Conservation (phyloP, 2,888 invertebrate species). For the Philhelius pedissequus region DNA sequence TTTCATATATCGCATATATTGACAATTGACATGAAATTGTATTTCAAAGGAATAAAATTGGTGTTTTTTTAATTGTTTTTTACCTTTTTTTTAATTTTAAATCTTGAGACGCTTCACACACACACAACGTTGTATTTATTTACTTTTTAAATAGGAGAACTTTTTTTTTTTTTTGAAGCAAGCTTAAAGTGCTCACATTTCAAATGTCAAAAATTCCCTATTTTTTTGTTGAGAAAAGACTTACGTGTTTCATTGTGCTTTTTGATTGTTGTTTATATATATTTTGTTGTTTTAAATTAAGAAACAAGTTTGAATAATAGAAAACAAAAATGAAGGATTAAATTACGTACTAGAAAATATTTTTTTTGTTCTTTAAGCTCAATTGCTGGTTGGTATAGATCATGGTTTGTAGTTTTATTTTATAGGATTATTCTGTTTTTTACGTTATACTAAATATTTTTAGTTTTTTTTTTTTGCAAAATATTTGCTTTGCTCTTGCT, state of each 20-base stretch:
- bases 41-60: slow-evolving; percentile 23
- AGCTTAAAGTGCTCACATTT: neutral
- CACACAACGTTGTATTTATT: neutral
- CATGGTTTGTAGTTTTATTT: slow-evolving; percentile 18
- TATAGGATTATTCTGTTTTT: slow-evolving; percentile 1
- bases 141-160: neutral
- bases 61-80: slow-evolving; percentile 32
- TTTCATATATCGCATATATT: neutral
- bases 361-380: slow-evolving; percentile 12
- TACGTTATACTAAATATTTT: slow-evolving; percentile 23
- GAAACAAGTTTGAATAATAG: neutral
- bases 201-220: slow-evolving; percentile 36
- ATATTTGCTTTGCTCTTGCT: slow-evolving; percentile 46
- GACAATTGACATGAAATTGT: slow-evolving; percentile 38
- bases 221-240: slow-evolving; percentile 15
- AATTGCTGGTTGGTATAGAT: slow-evolving; percentile 35
- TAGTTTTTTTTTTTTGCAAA: slow-evolving; percentile 36
- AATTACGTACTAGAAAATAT: neutral
- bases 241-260: slow-evolving; percentile 28
- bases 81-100: neutral
- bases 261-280: slow-evolving; percentile 21
- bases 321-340: neutral
- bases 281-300: neutral
- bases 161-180: neutral
- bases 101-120: neutral